Evolutionary conservation across 2,113 vertebrate species (phyloP).

Genomic region (Rhipidura dahli): DNA sequence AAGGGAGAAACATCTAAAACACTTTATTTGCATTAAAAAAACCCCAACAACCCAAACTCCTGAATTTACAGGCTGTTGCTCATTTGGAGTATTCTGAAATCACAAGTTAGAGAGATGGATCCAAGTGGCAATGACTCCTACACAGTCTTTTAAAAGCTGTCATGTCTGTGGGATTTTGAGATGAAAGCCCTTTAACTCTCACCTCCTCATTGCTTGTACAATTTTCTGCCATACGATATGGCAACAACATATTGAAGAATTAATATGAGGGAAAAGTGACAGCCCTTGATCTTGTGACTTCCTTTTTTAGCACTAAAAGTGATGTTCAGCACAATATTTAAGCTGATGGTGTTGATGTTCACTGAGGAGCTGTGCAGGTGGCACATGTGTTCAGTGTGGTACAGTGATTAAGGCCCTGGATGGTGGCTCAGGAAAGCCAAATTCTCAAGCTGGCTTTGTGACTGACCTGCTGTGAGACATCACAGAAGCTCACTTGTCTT

Average conservation of each 20-base stretch:
- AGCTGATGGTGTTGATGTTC: background rate
- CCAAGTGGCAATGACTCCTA: background rate
- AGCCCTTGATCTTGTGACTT: background rate
- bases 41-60: background rate
- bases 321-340: background rate
- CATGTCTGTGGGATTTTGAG: background rate
- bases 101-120: background rate
- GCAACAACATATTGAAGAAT: background rate
- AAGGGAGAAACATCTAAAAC: background rate
- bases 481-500: background rate
- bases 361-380: background rate
- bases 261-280: background rate
- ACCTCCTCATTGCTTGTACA: background rate
- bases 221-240: background rate
- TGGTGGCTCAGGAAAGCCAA: background rate
- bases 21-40: background rate
- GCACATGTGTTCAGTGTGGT: background rate
- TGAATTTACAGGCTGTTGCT: slow-evolving; percentile 1
- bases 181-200: background rate
- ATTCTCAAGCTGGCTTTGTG: background rate
- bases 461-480: background rate
- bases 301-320: background rate
- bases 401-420: background rate
- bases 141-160: background rate
- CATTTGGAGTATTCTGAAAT: background rate